phyloP scores from a whole-genome alignment of 2,797 vertebrate species.

The Hemibagrus guttatus region DNA sequence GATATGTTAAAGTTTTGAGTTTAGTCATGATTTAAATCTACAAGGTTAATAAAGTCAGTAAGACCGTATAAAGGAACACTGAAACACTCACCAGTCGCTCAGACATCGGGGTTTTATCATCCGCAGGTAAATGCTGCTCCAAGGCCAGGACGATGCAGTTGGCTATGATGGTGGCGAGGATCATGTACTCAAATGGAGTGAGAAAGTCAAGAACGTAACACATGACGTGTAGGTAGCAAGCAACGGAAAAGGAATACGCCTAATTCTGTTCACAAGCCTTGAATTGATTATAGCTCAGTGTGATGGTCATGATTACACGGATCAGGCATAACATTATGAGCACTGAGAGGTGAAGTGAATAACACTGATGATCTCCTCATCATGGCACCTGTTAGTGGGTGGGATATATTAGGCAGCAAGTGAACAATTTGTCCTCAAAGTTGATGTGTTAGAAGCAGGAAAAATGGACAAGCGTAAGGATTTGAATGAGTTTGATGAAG shows the following conservation, averaged over 20 bases:
- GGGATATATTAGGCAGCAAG: too few species aligned
- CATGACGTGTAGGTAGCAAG: neutral
- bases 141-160: constrained; percentile 97
- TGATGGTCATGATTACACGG: neutral
- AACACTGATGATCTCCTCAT: too few species aligned
- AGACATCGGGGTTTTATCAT: constrained; percentile 96
- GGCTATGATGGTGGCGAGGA: constrained; percentile 96
- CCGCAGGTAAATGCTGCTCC: constrained; percentile 95
- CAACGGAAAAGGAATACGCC: neutral
- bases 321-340: too few species aligned
- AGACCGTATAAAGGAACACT: neutral
- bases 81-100: constrained; percentile 88
- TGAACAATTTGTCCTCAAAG: too few species aligned
- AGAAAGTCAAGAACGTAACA: constrained; percentile 64
- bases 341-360: too few species aligned
- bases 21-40: neutral
- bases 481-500: too few species aligned
- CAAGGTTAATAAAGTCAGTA: neutral
- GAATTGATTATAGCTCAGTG: neutral
- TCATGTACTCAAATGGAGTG: constrained; percentile 99
- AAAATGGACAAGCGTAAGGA: too few species aligned
- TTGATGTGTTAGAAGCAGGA: too few species aligned
- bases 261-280: neutral
- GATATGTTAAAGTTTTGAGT: neutral
- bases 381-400: too few species aligned